Conservation (phyloP, 2,113 vertebrate genomes). For the Acrocephalus kingi region DNA sequence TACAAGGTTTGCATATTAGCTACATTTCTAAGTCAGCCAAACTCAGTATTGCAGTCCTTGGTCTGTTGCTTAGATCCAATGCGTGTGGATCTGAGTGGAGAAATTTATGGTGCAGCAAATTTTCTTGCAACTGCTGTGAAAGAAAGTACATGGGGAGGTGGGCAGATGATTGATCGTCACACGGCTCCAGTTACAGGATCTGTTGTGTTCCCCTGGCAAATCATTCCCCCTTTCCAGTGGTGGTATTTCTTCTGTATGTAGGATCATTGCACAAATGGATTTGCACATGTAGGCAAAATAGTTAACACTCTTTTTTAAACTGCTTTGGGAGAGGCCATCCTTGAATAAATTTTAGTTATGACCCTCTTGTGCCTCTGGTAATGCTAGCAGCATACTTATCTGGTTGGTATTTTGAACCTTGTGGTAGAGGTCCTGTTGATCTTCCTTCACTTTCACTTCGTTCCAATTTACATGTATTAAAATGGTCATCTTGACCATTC, state of each 20-base stretch:
- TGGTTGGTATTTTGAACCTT: neutral
- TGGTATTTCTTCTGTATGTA: neutral
- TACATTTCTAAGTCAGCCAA: neutral
- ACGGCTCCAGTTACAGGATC: neutral
- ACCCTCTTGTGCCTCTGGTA: neutral
- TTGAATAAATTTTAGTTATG: neutral
- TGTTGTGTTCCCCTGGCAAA: neutral
- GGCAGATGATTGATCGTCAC: neutral
- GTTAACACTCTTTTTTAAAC: neutral
- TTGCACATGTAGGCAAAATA: neutral
- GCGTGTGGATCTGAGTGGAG: neutral
- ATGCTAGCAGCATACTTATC: neutral
- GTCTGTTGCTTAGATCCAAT: neutral
- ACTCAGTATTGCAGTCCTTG: neutral
- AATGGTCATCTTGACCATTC: neutral
- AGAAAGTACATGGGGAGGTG: neutral
- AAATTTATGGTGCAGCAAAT: neutral
- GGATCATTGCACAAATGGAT: neutral
- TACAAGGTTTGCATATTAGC: neutral
- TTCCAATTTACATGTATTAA: neutral
- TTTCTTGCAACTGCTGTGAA: neutral
- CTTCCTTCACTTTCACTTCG: neutral
- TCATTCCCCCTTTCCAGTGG: neutral
- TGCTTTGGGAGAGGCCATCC: neutral
- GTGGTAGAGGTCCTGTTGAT: neutral